A percentile compares a stretch with the other conserved stretches of the same genome.
These are phyloP conservation scores for Carterocephalus palaemon DNA, from an alignment of 2,888 invertebrate genomes.

Conservation along the genomic window DNA sequence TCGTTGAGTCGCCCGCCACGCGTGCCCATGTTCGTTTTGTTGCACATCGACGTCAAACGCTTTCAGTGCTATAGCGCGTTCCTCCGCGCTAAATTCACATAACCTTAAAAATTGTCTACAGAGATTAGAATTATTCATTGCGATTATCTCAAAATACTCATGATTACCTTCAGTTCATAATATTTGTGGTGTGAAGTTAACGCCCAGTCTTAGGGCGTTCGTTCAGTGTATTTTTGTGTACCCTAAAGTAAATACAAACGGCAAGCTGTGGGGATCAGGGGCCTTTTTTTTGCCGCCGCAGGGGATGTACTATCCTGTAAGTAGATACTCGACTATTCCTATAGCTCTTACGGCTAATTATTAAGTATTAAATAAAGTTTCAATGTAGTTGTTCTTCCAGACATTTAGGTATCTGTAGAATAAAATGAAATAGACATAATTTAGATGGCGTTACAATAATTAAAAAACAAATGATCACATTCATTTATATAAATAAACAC, in stretches of 20 bases:
- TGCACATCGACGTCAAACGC: slow-evolving; percentile 77
- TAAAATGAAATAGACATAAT: too few species aligned
- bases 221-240: slow-evolving; percentile 80
- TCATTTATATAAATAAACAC: too few species aligned
- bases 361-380: too few species aligned
- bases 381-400: too few species aligned
- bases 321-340: slow-evolving; percentile 60
- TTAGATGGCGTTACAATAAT: too few species aligned
- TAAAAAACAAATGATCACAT: too few species aligned
- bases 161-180: slow-evolving; percentile 72
- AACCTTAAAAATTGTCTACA: slow-evolving; percentile 70
- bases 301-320: slow-evolving; percentile 98
- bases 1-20: slow-evolving; percentile 57
- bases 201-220: slow-evolving; percentile 66
- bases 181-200: slow-evolving; percentile 71
- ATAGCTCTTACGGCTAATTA: slow-evolving; percentile 19
- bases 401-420: too few species aligned
- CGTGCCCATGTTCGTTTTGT: slow-evolving; percentile 61
- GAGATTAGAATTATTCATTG: slow-evolving; percentile 42
- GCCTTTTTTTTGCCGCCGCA: slow-evolving; percentile 97
- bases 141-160: slow-evolving; percentile 61
- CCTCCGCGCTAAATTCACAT: slow-evolving; percentile 71
- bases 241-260: slow-evolving; percentile 83
- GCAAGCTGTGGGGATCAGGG: slow-evolving; percentile 98
- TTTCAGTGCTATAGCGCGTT: slow-evolving; percentile 76